These are phyloP conservation scores for Hoplodrina ambigua DNA, from an alignment of 2,888 invertebrate species.

Conservation along the genomic window DNA sequence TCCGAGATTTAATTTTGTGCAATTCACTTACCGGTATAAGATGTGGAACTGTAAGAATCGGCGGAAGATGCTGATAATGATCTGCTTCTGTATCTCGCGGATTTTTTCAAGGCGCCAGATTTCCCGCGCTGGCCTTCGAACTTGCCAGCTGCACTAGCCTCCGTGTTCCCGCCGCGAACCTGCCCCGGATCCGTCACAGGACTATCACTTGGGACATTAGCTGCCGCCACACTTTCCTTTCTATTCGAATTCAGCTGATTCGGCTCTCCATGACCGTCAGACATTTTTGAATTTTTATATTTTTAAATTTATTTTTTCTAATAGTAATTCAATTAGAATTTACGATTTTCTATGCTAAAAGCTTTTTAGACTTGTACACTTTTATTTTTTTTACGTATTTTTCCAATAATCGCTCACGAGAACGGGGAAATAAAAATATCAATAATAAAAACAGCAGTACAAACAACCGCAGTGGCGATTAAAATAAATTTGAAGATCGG, in stretches of 20 bases:
- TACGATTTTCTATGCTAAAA: slow-evolving; percentile 44
- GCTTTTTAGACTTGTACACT: slow-evolving; percentile 30
- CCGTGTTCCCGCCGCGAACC: slow-evolving; percentile 81
- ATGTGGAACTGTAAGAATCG: slow-evolving; percentile 97
- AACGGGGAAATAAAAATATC: slow-evolving; percentile 71
- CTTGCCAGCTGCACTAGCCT: slow-evolving; percentile 80
- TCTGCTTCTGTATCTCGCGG: slow-evolving; percentile 96
- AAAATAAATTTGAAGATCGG: slow-evolving; percentile 58
- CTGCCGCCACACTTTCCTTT: slow-evolving; percentile 83
- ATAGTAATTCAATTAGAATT: slow-evolving; percentile 35
- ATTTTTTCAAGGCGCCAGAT: slow-evolving; percentile 96
- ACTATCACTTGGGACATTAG: slow-evolving; percentile 92
- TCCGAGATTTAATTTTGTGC: neutral
- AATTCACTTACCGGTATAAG: slow-evolving; percentile 89
- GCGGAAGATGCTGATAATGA: slow-evolving; percentile 98
- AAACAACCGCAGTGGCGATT: slow-evolving; percentile 72
- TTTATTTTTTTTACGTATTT: slow-evolving; percentile 17
- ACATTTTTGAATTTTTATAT: slow-evolving; percentile 73
- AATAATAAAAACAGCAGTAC: slow-evolving; percentile 77
- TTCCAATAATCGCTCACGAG: slow-evolving; percentile 27
- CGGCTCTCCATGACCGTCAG: slow-evolving; percentile 83
- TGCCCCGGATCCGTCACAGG: slow-evolving; percentile 95
- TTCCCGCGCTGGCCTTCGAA: slow-evolving; percentile 86
- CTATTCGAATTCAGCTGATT: slow-evolving; percentile 76
- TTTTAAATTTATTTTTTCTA: slow-evolving; percentile 35